Evolutionary conservation across 2,888 invertebrate species (phyloP).

Genomic region (Cosmorhoe ocellata): DNA sequence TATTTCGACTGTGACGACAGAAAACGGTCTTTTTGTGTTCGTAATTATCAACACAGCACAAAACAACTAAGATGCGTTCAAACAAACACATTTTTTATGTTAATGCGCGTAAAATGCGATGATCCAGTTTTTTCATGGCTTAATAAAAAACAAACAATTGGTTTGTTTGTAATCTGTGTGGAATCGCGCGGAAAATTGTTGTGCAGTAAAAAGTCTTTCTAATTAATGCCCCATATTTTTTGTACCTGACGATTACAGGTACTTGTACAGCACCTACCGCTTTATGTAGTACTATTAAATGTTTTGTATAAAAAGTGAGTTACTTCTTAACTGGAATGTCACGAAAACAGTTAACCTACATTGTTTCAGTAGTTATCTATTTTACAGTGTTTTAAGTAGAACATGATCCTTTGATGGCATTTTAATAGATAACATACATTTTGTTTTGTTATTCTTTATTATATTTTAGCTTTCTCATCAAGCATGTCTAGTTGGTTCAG

Average conservation of each 20-base stretch:
- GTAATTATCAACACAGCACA: constrained; percentile 9
- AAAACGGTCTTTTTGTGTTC: constrained; percentile 15
- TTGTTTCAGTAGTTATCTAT: constrained; percentile 25
- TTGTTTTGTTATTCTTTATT: too few species aligned
- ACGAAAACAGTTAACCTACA: constrained; percentile 28
- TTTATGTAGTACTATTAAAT: constrained; percentile 14
- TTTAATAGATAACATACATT: too few species aligned
- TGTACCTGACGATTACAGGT: constrained; percentile 22
- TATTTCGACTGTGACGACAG: constrained; percentile 5
- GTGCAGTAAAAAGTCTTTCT: constrained; percentile 54
- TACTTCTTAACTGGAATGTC: constrained; percentile 25
- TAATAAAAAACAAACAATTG: constrained; percentile 28
- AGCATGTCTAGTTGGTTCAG: too few species aligned
- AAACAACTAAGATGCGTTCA: constrained; percentile 13
- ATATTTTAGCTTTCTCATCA: too few species aligned
- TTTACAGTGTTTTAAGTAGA: constrained; percentile 25
- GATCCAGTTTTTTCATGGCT: constrained; percentile 25
- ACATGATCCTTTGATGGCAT: too few species aligned
- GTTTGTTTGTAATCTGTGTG: constrained; percentile 57
- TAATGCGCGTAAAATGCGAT: constrained; percentile 19
- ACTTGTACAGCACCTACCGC: constrained; percentile 1
- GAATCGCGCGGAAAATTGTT: constrained; percentile 71
- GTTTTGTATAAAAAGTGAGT: not conserved
- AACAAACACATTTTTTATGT: constrained; percentile 21
- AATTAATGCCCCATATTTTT: constrained; percentile 58